These are phyloP conservation scores for Euphysa ruthae DNA, from an alignment of 30 jellyfish, hydroid and myxozoan species.

Conservation along the genomic window DNA sequence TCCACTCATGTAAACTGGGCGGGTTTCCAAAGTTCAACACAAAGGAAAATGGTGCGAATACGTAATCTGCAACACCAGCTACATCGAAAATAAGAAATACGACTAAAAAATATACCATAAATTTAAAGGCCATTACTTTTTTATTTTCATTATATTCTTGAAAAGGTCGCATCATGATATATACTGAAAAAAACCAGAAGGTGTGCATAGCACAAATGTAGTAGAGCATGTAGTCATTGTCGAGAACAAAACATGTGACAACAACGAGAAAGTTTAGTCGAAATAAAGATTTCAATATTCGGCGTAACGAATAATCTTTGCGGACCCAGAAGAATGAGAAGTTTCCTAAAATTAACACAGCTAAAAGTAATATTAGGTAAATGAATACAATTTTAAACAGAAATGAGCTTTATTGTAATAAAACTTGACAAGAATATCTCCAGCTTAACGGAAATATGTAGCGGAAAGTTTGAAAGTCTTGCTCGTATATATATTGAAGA, in stretches of 20 bases:
- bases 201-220: slow-evolving; percentile 98
- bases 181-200: slow-evolving; percentile 82
- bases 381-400: too few species aligned
- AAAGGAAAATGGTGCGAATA: slow-evolving; percentile 60
- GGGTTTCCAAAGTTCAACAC: slow-evolving; percentile 37
- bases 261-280: slow-evolving; percentile 77
- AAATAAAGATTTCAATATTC: slow-evolving; percentile 65
- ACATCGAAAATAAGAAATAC: slow-evolving; percentile 50
- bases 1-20: slow-evolving; percentile 74
- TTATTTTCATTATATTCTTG: slow-evolving; percentile 61
- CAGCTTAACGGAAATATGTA: too few species aligned
- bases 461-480: too few species aligned
- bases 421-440: too few species aligned
- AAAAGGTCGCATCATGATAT: slow-evolving; percentile 97
- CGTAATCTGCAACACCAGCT: slow-evolving; percentile 53
- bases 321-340: slow-evolving; percentile 95
- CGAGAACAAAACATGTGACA: slow-evolving; percentile 41
- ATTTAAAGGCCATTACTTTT: slow-evolving; percentile 47
- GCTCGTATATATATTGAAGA: too few species aligned
- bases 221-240: slow-evolving; percentile 77
- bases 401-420: too few species aligned
- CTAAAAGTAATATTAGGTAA: too few species aligned
- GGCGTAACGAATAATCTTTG: slow-evolving; percentile 64
- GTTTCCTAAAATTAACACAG: slow-evolving; percentile 81
- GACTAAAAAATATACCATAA: slow-evolving; percentile 45